These are phyloP conservation scores for Elephas maximus DNA, from an alignment of 2,113 vertebrate genomes.

Conservation along the genomic window DNA sequence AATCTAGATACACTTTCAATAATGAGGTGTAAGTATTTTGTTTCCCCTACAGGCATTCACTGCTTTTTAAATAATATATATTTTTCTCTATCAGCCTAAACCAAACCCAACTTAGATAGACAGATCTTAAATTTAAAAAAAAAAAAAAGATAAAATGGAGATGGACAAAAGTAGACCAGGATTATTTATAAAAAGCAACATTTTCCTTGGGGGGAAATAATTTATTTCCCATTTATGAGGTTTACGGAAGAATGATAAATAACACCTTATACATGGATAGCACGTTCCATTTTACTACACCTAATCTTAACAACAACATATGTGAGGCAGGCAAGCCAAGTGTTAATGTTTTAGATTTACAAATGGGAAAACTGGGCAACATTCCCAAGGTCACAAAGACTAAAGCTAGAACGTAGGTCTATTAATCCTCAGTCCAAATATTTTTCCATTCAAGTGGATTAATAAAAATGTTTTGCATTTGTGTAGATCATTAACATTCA, in stretches of 20 bases:
- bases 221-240: constrained; percentile 23
- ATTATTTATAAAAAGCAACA: constrained; percentile 15
- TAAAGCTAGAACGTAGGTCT: background rate
- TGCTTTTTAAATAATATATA: background rate
- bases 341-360: background rate
- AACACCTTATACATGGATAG: background rate
- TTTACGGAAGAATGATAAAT: constrained; percentile 13
- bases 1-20: background rate
- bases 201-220: constrained; percentile 13
- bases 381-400: background rate
- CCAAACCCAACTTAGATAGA: background rate
- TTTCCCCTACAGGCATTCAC: background rate
- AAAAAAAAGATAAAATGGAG: background rate
- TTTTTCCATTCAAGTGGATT: constrained; percentile 20
- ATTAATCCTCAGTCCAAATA: background rate
- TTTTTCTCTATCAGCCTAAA: background rate
- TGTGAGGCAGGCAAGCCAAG: background rate
- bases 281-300: constrained; percentile 20
- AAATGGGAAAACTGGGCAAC: background rate
- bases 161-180: background rate
- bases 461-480: constrained; percentile 36
- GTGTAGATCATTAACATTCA: constrained; percentile 1
- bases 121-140: background rate
- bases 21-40: background rate
- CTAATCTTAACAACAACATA: background rate